phyloP scores from a whole-genome alignment of 2,797 vertebrate species.

The Pseudochirops cupreus region DNA sequence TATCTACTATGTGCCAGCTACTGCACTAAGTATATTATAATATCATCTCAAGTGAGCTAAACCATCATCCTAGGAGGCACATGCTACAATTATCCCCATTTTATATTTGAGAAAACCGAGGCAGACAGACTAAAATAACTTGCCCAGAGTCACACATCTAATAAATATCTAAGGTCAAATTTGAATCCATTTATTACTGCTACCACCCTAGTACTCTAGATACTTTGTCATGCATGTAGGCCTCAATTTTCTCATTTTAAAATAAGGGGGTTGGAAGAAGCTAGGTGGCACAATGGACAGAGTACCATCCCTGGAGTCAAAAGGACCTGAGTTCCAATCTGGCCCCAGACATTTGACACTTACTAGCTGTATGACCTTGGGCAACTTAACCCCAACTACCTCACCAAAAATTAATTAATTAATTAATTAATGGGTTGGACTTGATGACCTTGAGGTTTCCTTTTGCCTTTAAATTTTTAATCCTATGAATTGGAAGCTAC shows the following conservation, averaged over 20 bases:
- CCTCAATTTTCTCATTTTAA: background rate
- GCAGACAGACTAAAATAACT: background rate
- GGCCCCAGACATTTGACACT: no score
- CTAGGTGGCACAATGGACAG: no score
- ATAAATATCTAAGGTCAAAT: background rate
- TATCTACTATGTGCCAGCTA: background rate
- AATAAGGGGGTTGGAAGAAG: background rate
- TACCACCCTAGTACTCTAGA: background rate
- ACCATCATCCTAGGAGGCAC: background rate
- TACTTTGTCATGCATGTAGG: background rate
- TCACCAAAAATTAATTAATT: no score
- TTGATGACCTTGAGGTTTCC: background rate
- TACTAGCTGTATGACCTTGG: no score
- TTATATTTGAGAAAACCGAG: background rate
- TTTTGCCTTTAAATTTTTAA: background rate
- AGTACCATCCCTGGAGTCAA: no score
- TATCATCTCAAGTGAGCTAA: background rate
- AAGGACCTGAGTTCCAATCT: no score
- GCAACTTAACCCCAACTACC: no score
- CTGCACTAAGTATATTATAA: background rate
- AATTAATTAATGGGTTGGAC: background rate
- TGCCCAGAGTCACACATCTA: background rate
- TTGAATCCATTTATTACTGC: background rate
- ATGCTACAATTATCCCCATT: background rate
- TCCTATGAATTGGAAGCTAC: background rate